Conservation (phyloP, 2,797 vertebrate genomes). For the Xiphophorus birchmanni region DNA sequence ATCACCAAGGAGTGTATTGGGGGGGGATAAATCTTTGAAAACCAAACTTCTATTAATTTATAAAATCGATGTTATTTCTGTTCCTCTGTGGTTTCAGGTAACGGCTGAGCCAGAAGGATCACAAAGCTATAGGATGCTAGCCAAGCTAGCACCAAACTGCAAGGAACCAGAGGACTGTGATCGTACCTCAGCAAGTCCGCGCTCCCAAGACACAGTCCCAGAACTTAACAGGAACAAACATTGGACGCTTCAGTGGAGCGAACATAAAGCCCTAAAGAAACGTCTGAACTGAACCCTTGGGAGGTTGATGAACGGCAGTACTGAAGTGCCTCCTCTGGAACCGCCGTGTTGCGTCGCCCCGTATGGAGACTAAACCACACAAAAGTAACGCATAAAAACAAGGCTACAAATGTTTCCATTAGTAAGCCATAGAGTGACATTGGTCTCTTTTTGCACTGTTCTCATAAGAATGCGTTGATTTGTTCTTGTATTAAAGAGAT, state of each 20-base stretch:
- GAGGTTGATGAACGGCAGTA: conserved; percentile 50
- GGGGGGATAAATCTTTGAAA: too few species aligned
- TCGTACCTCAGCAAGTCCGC: conserved; percentile 27
- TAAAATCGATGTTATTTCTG: neutral
- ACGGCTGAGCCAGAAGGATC: conserved; percentile 31
- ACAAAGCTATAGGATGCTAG: conserved; percentile 10
- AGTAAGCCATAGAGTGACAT: conserved; percentile 70
- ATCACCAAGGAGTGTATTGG: too few species aligned
- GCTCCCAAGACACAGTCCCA: neutral
- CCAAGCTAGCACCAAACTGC: conserved; percentile 1
- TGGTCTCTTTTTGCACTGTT: conserved; percentile 75
- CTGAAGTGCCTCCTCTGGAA: conserved; percentile 79
- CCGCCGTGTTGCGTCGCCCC: conserved; percentile 39
- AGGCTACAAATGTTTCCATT: conserved; percentile 50
- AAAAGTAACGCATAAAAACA: conserved; percentile 24
- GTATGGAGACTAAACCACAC: conserved; percentile 40
- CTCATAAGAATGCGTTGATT: conserved; percentile 19
- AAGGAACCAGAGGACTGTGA: conserved; percentile 6
- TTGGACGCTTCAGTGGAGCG: conserved; percentile 22
- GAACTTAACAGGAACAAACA: conserved; percentile 7
- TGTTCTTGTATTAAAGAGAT: conserved; percentile 15
- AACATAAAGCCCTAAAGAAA: conserved; percentile 13
- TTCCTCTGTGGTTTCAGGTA: conserved; percentile 43
- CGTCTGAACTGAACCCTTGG: conserved; percentile 44
- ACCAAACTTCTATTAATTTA: too few species aligned